Conservation (phyloP, 92 coral and sea anemone species). For the Pocillopora meandrina region DNA sequence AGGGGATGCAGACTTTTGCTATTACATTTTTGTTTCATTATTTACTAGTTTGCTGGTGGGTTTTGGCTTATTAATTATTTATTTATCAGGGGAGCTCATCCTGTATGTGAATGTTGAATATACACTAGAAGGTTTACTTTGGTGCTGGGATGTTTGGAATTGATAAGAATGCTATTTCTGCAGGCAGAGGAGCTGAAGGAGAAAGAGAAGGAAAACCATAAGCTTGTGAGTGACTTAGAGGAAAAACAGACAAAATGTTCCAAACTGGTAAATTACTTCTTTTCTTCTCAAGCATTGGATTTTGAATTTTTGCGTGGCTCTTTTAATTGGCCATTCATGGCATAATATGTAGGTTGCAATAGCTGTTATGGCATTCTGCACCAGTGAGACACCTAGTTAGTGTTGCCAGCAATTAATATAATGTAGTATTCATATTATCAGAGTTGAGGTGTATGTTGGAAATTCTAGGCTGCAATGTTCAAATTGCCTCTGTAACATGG, state of each 20-base stretch:
- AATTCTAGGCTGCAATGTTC: no score
- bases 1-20: background rate
- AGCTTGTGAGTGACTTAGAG: slow-evolving; percentile 62
- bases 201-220: slow-evolving; percentile 65
- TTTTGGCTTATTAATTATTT: slow-evolving; percentile 22
- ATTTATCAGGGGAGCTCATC: background rate
- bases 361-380: no score
- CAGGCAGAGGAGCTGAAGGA: slow-evolving; percentile 73
- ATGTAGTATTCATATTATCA: no score
- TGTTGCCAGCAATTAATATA: no score
- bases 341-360: no score
- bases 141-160: slow-evolving; percentile 5
- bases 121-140: background rate
- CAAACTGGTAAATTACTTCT: slow-evolving; percentile 57
- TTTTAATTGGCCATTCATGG: background rate
- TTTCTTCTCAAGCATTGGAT: background rate
- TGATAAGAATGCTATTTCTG: slow-evolving; percentile 26
- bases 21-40: background rate
- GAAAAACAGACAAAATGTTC: slow-evolving; percentile 78
- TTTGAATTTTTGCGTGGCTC: background rate
- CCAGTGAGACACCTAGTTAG: no score
- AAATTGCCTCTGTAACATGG: no score
- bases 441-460: no score
- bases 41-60: slow-evolving; percentile 21
- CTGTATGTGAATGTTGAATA: background rate